Evolutionary conservation across 2,888 invertebrate genomes (phyloP), one percentile per base, ranked within the genome.

Genomic region (Diarsia brunnea): DNA sequence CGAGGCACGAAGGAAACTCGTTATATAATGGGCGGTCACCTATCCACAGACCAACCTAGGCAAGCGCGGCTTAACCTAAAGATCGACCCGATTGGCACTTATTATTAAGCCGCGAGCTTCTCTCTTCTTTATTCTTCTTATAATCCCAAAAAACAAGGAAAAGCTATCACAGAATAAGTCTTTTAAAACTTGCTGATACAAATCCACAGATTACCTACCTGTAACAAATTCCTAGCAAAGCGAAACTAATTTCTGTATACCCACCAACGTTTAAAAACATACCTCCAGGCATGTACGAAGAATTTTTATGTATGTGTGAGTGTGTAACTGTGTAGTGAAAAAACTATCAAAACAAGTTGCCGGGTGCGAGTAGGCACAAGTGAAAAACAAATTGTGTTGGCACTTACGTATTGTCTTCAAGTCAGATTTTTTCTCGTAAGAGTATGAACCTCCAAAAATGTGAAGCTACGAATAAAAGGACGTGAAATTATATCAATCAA

Each of bases 321-420:
- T 78, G 38, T 67, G 31, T 74, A 69, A 49, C 58, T 61, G 58
- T 79, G 66, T 71, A 67, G 77, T 73, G 69, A 79, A 65, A 76
- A 79, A 84, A 84, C 75, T 78, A 86, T 75, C 69, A 78, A 78
- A 81, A 86, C 78, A 79, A 77, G 75, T 81, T 74, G 73, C 69
- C 77, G 78, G 76, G 78, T 82, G 84, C 68, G 79, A 80, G 80
- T 76, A 78, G 82, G 76, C 78, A 85, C 81, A 84, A 85, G 87
- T 87, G 87, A 82, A 86, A 89, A 84, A 89, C 87, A 88, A 88
- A 88, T 88, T 78, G 78, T 84, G 78, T 77, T 85, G 80, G 82
- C 87, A 88, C 87, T 87, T 87, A 85, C 82, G 89, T 87, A 89
- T 90, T 89, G 89, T 88, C 89, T 89, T 88, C 79, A 88, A 88